Conservation (phyloP, 1,140 invertebrate genomes). For the Littorina saxatilis region DNA sequence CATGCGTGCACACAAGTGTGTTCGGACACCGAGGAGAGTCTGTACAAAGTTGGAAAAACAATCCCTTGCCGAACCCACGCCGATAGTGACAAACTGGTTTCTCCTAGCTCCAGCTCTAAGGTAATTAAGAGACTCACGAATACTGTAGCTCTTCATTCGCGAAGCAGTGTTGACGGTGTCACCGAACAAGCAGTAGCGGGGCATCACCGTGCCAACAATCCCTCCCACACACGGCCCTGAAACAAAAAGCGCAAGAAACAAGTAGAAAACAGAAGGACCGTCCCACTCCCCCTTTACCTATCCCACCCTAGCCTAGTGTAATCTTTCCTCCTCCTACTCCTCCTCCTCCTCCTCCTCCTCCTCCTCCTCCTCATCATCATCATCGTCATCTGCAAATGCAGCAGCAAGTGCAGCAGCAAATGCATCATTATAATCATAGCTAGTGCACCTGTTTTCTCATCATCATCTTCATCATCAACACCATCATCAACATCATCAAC, state of each 20-base stretch:
- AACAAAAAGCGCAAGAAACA: not conserved
- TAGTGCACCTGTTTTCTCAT: not conserved
- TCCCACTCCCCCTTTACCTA: not conserved
- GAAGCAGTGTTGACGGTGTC: conserved; percentile 65
- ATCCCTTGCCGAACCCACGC: too few species aligned
- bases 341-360: too few species aligned
- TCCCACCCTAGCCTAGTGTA: not conserved
- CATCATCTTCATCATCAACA: too few species aligned
- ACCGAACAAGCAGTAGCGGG: conserved; percentile 65
- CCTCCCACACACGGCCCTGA: conserved; percentile 56
- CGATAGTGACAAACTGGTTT: too few species aligned
- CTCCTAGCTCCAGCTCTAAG: not conserved
- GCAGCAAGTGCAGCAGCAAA: too few species aligned
- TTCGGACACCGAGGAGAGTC: too few species aligned
- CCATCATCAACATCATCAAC: too few species aligned
- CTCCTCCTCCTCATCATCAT: too few species aligned
- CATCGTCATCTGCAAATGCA: too few species aligned
- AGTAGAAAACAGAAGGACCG: not conserved
- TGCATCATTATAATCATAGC: not conserved
- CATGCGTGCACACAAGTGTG: too few species aligned
- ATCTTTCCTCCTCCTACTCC: too few species aligned
- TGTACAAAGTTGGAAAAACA: too few species aligned
- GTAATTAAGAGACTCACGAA: conserved; percentile 41
- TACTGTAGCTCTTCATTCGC: conserved; percentile 64
- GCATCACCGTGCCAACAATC: conserved; percentile 65